Percentiles rank a stretch among this genome's conserved stretches.
These are phyloP conservation scores for Neosilurus mollespiculum DNA, from an alignment of 2,797 vertebrate genomes.

Conservation along the genomic window DNA sequence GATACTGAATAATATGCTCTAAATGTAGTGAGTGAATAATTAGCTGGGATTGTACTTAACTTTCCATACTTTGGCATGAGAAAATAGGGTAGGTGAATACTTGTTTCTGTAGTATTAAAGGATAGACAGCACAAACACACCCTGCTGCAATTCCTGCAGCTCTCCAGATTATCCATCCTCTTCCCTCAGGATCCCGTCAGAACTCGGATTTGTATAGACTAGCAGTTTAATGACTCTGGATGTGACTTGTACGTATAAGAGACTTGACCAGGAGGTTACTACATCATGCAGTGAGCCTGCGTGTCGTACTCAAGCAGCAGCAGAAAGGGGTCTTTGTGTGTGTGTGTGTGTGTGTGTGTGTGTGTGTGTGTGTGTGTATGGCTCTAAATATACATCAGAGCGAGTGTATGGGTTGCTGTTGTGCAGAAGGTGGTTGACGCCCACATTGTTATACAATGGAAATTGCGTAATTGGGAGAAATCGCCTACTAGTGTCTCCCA, in stretches of 20 bases:
- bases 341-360: conserved; percentile 17
- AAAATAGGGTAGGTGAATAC: not conserved
- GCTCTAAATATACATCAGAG: conserved; percentile 45
- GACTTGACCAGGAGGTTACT: not conserved
- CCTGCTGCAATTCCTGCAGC: not conserved
- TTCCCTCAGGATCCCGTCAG: not conserved
- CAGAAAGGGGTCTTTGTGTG: not conserved
- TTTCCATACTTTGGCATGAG: not conserved
- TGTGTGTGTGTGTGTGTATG: not conserved
- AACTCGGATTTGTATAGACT: not conserved
- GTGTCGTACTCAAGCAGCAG: not conserved
- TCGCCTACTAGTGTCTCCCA: conserved; percentile 18
- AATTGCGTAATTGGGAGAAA: conserved; percentile 47
- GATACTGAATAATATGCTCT: not conserved
- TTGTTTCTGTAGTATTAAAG: not conserved
- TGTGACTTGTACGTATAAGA: not conserved
- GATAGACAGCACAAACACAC: not conserved
- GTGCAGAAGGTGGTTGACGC: conserved; percentile 42
- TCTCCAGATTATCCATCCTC: not conserved
- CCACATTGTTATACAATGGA: conserved; percentile 46
- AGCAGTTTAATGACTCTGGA: not conserved
- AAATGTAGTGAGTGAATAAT: not conserved
- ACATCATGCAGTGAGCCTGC: not conserved
- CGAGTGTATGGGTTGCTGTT: conserved; percentile 27
- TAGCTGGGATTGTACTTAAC: not conserved